Evolutionary conservation across 2,888 invertebrate species (phyloP).

Genomic region (Oscheius myriophilus): DNA sequence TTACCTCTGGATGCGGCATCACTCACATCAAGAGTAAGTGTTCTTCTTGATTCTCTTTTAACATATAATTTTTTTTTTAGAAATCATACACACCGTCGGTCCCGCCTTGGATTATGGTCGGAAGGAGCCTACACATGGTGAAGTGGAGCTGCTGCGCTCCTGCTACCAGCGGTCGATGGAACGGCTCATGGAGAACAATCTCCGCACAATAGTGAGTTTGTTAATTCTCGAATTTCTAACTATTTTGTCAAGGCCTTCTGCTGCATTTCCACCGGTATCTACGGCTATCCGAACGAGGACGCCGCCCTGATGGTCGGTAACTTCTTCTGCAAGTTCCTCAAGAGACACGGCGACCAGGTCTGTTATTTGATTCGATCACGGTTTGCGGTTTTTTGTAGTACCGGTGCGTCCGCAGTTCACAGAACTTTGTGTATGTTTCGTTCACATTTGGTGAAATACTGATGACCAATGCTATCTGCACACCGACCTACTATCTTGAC

Average conservation of each 20-base stretch:
- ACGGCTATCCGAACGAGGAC: constrained; percentile 83
- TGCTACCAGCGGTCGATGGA: constrained; percentile 81
- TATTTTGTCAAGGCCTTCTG: constrained; percentile 79
- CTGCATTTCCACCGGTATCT: constrained; percentile 90
- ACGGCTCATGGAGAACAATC: constrained; percentile 72
- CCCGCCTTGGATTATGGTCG: constrained; percentile 77
- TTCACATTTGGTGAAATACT: no score
- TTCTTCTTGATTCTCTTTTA: not conserved
- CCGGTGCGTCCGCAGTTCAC: no score
- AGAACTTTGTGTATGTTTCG: no score
- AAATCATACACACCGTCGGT: constrained; percentile 89
- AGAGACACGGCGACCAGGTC: no score
- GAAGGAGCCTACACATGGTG: constrained; percentile 73
- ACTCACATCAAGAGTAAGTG: constrained; percentile 80
- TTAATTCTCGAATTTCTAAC: not conserved
- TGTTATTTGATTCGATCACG: no score
- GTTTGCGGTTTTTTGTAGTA: no score
- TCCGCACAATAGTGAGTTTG: constrained; percentile 78
- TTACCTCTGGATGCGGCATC: constrained; percentile 83
- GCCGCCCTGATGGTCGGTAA: constrained; percentile 76
- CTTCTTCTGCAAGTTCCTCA: constrained; percentile 23
- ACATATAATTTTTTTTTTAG: constrained; percentile 76
- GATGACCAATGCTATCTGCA: no score
- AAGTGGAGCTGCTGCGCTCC: constrained; percentile 77
- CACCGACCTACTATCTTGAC: no score